A percentile compares a stretch with the other conserved stretches of the same genome.
phyloP scores from a whole-genome alignment of 1,140 invertebrate genomes.

The Antheraea mylitta region DNA sequence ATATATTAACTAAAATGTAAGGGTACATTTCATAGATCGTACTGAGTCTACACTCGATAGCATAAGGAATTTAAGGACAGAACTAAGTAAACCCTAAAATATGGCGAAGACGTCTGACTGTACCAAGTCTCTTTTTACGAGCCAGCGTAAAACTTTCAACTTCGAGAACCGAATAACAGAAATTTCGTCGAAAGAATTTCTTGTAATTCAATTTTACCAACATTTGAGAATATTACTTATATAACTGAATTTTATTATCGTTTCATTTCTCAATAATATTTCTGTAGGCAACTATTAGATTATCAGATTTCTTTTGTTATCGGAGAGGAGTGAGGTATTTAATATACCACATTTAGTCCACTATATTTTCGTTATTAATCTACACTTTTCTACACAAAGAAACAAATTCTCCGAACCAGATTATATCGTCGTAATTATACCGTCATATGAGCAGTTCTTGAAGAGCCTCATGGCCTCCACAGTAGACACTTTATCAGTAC shows the following conservation, averaged over 20 bases:
- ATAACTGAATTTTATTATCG: conserved; percentile 2
- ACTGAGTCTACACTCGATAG: not conserved
- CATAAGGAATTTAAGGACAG: not conserved
- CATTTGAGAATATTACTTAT: conserved; percentile 18
- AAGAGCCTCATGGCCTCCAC: no score
- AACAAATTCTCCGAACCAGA: no score
- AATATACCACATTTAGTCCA: not conserved
- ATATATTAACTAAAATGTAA: not conserved
- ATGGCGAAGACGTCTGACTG: conserved; percentile 38
- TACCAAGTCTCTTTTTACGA: conserved; percentile 28
- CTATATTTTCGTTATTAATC: no score
- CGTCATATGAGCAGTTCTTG: no score
- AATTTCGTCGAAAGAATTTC: conserved; percentile 31
- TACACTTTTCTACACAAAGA: no score
- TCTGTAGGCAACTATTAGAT: not conserved
- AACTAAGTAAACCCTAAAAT: conserved; percentile 33
- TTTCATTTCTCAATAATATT: conserved; percentile 3
- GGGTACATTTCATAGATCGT: not conserved
- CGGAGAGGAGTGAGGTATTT: not conserved
- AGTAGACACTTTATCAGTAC: no score
- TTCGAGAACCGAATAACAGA: conserved; percentile 33
- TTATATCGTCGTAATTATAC: no score
- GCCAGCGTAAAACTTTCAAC: conserved; percentile 36
- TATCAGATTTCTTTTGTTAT: not conserved
- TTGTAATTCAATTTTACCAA: conserved; percentile 42